These are phyloP conservation scores for Aptenodytes patagonicus DNA, from an alignment of 2,113 vertebrate genomes.

Conservation along the genomic window DNA sequence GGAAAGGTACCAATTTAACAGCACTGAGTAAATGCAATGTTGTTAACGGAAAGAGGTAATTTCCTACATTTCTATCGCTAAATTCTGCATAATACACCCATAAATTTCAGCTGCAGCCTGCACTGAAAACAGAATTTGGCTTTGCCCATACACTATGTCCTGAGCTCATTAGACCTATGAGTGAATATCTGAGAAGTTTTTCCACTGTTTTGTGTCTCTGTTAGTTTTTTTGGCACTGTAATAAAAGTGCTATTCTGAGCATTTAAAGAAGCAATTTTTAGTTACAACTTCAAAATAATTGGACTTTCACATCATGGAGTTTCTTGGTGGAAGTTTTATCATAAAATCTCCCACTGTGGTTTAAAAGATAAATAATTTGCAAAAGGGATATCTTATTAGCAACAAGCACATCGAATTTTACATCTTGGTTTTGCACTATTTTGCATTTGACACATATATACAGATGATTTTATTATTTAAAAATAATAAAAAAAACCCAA, in stretches of 20 bases:
- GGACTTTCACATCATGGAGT: background rate
- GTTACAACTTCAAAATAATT: background rate
- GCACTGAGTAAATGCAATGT: background rate
- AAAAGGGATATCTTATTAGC: background rate
- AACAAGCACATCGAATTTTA: background rate
- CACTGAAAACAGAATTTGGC: background rate
- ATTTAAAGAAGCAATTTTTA: background rate
- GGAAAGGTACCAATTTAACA: background rate
- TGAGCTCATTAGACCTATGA: background rate
- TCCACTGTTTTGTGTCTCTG: background rate
- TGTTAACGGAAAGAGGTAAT: background rate
- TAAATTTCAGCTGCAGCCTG: background rate
- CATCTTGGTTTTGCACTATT: background rate
- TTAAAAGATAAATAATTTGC: background rate
- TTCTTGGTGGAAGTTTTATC: background rate
- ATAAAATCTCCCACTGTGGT: background rate
- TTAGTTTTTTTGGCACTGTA: background rate
- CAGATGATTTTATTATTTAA: background rate
- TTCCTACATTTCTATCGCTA: background rate
- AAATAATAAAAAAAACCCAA: background rate
- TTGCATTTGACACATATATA: accelerated
- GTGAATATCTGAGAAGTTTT: background rate
- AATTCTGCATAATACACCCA: background rate
- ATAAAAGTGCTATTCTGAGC: background rate
- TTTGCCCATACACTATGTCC: background rate